Evolutionary conservation across 2,888 invertebrate genomes (phyloP).

Genomic region (Biston betularia): DNA sequence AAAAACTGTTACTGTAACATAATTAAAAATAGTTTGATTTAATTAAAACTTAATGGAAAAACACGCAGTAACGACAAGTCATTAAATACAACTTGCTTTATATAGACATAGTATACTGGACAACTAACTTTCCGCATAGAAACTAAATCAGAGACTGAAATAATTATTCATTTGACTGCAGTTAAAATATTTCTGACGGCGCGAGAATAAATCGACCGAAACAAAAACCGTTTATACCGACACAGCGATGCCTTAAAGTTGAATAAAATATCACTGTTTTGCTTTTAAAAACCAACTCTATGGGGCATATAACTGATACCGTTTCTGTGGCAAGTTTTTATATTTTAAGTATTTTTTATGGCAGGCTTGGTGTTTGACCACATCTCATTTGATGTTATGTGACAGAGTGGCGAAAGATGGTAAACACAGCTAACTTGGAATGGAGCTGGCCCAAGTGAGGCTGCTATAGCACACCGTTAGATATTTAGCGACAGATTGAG

Average conservation of each 20-base stretch:
- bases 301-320: too few relatives aligned
- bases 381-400: too few relatives aligned
- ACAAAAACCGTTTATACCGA: slow-evolving; percentile 18
- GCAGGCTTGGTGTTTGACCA: too few relatives aligned
- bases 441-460: too few relatives aligned
- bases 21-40: neutral
- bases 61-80: neutral
- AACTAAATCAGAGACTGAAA: slow-evolving; percentile 16
- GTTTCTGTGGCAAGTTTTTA: too few relatives aligned
- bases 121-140: slow-evolving; percentile 5
- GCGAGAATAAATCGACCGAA: slow-evolving; percentile 18
- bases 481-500: too few relatives aligned
- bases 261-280: slow-evolving; percentile 23
- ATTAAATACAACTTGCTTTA: neutral
- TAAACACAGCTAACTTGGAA: too few relatives aligned
- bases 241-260: slow-evolving; percentile 17
- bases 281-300: slow-evolving; percentile 9
- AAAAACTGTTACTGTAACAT: too few relatives aligned
- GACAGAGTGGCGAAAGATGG: too few relatives aligned
- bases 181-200: slow-evolving; percentile 16
- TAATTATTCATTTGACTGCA: slow-evolving; percentile 19
- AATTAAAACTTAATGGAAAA: neutral
- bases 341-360: too few relatives aligned
- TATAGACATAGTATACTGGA: slow-evolving; percentile 5
- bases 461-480: too few relatives aligned